Conservation (phyloP, 2,888 invertebrate species). For the Tetheella fluctuosa region DNA sequence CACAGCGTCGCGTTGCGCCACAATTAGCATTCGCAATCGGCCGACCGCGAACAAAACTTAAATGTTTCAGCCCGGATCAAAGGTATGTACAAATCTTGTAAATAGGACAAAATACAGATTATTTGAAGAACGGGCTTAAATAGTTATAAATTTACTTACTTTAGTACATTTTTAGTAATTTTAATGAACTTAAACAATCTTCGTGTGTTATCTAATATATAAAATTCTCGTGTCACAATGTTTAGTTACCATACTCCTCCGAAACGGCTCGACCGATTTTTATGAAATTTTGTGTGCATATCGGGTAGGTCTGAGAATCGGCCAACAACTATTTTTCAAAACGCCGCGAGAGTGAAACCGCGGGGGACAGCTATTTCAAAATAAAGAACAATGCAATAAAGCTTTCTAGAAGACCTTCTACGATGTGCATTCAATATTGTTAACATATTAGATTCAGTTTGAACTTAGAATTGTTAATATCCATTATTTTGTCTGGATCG, state of each 20-base stretch:
- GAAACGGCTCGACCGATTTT: too few relatives aligned
- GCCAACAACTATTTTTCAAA: too few relatives aligned
- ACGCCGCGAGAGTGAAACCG: too few relatives aligned
- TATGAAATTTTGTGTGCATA: too few relatives aligned
- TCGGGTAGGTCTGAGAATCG: too few relatives aligned
- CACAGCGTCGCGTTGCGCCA: constrained; percentile 3
- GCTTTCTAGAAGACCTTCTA: not conserved
- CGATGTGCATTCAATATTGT: not conserved
- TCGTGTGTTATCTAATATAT: too few relatives aligned
- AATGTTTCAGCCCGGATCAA: not conserved
- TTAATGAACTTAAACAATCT: not conserved
- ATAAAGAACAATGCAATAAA: not conserved
- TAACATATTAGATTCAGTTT: too few relatives aligned
- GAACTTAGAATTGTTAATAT: not conserved
- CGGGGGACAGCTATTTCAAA: not conserved
- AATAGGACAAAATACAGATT: not conserved
- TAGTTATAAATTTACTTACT: not conserved
- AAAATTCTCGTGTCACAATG: too few relatives aligned
- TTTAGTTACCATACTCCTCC: too few relatives aligned
- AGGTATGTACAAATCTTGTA: not conserved
- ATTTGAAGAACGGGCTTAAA: not conserved
- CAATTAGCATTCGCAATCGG: constrained; percentile 5
- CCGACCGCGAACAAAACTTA: not conserved
- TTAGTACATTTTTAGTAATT: not conserved
- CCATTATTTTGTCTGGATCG: not conserved